Evolutionary conservation across 2,888 invertebrate species (phyloP), one percentile per base, ranked within the genome.

Genomic region (Sepiola atlantica): DNA sequence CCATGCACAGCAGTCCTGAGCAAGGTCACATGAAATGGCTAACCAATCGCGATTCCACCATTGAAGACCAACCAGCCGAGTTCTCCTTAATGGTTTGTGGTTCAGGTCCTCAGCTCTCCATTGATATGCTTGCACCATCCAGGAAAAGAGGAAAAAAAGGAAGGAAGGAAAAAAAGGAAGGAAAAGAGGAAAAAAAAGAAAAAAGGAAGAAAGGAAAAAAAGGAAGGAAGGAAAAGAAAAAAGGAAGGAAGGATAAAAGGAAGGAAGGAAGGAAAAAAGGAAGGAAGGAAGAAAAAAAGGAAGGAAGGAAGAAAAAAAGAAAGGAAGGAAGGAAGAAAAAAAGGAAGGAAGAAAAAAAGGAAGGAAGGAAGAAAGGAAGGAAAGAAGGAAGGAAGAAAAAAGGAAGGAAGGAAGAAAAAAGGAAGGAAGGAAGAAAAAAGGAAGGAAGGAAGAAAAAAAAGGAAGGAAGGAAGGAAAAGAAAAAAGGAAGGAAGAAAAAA

Each of bases 151-250:
- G 77, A 96, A 96, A 94, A 99, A 99, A 96, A 99, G 99, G 0
- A 99, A 99, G 97, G 99, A 99, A 14, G 98, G 98, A 10, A 99
- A 99, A 12, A 99, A 99, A 94, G 99, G 99, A 0, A 99, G 99
- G 0, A 98, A 98, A 95, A 99, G 99, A 16, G 99, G 99, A 24
- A 98, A 98, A 97, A 99, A 98, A 93, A 99, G 99, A 97, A 98
- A 98, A 97, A 98, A 24, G 24, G 77, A 77, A 24, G 77, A 24
- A 77, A 24, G 24, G 24, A 18, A 77, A 24, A 77, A 24, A 93
- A 90, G 54, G 57, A 94, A 55, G 45, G 93, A 90, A 90, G 54
- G 93, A 54, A 61, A 94, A 54, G 45, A 24, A 92, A 94, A 91
- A 61, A 24, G 24, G 24, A 77, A 24, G 24, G 20, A 77, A 77